phyloP scores from a whole-genome alignment of 2,888 invertebrate species.

The Gastracanthus pulcherrimus region DNA sequence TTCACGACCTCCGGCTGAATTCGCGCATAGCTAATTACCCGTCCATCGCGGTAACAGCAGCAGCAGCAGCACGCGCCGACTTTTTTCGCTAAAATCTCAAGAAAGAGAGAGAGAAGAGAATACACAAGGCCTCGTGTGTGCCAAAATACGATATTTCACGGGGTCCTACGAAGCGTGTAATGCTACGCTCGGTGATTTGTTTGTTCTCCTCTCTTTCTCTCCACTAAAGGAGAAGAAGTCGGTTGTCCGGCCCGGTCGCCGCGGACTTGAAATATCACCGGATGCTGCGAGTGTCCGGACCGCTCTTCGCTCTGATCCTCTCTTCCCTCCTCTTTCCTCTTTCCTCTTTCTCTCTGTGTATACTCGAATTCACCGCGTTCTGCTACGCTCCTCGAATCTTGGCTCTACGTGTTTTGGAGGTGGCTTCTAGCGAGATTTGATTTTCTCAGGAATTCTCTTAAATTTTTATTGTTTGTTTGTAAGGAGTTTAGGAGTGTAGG shows the following conservation, averaged over 20 bases:
- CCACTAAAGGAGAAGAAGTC: too few relatives aligned
- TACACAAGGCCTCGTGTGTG: conserved; percentile 59
- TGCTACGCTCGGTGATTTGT: conserved; percentile 73
- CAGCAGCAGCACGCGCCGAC: neutral
- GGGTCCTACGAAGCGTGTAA: conserved; percentile 70
- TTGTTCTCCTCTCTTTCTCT: conserved; percentile 66
- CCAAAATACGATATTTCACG: conserved; percentile 74
- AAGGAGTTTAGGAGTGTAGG: too few relatives aligned
- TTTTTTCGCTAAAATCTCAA: neutral
- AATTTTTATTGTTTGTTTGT: too few relatives aligned
- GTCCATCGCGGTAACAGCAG: too few relatives aligned
- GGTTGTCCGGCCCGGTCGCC: conserved; percentile 42
- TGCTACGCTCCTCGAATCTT: too few relatives aligned
- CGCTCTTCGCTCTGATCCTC: conserved; percentile 28
- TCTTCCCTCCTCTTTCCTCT: too few relatives aligned
- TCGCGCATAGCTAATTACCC: too few relatives aligned
- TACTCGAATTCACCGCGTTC: conserved; percentile 3
- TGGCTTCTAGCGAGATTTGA: too few relatives aligned
- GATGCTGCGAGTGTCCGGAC: conserved; percentile 64
- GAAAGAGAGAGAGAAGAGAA: neutral
- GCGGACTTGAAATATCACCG: conserved; percentile 70
- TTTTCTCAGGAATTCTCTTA: too few relatives aligned
- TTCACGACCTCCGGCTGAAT: too few relatives aligned
- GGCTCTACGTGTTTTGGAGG: conserved; percentile 20
- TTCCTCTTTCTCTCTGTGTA: conserved; percentile 34